phyloP scores from a whole-genome alignment of 1,140 invertebrate species.

The Oppia nitens region DNA sequence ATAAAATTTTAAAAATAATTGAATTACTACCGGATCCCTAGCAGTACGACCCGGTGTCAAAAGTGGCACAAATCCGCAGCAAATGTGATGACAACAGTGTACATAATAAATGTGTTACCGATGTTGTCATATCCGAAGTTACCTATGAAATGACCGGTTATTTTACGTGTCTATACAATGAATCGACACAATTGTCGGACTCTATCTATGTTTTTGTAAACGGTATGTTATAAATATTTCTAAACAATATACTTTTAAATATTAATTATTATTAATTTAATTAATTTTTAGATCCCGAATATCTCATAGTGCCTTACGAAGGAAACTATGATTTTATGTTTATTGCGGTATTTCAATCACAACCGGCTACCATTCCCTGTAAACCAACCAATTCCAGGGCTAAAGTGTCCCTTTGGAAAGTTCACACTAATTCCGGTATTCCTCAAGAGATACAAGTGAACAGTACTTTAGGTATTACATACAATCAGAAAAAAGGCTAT shows the following conservation, averaged over 20 bases:
- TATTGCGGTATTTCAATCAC: constrained; percentile 11
- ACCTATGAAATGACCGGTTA: constrained; percentile 13
- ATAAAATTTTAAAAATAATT: too few species aligned
- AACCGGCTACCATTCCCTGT: constrained; percentile 17
- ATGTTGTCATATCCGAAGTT: constrained; percentile 4
- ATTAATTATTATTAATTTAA: not conserved
- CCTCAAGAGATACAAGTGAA: constrained; percentile 8
- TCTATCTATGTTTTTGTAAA: constrained; percentile 19
- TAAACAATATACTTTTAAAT: not conserved
- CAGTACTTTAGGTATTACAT: constrained; percentile 10
- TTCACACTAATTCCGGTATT: constrained; percentile 1
- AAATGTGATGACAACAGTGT: not conserved
- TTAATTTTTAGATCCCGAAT: constrained; percentile 11
- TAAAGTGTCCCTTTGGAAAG: constrained; percentile 19
- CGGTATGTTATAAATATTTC: constrained; percentile 10
- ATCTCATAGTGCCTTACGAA: constrained; percentile 17
- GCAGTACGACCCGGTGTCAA: not conserved
- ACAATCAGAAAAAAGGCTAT: constrained; percentile 18
- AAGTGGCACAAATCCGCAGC: not conserved
- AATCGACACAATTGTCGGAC: not conserved
- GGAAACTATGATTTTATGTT: constrained; percentile 11
- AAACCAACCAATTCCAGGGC: constrained; percentile 16
- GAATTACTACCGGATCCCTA: too few species aligned
- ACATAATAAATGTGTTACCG: not conserved
- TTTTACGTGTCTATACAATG: constrained; percentile 15